phyloP scores from a whole-genome alignment of 2,113 vertebrate species.

The Aleadryas rufinucha region DNA sequence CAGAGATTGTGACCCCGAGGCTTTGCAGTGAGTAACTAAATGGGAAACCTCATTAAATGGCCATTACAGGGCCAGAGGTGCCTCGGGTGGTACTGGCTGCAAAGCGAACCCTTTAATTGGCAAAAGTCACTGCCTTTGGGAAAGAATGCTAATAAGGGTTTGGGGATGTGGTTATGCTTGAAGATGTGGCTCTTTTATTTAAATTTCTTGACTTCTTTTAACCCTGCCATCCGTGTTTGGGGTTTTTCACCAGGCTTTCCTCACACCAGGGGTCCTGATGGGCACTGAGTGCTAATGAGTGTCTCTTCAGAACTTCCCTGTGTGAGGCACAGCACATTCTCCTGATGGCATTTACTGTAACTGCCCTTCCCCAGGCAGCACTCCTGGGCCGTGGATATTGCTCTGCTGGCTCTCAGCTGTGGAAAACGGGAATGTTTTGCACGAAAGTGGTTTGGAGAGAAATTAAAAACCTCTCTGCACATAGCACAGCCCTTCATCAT shows the following conservation, averaged over 20 bases:
- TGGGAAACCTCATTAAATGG: constrained; percentile 21
- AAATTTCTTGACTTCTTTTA: not conserved
- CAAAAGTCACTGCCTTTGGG: not conserved
- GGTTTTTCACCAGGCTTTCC: not conserved
- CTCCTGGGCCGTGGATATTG: not conserved
- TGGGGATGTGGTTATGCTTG: not conserved
- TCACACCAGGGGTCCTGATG: not conserved
- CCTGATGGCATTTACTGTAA: not conserved
- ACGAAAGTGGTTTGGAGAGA: not conserved
- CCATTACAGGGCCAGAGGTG: constrained; percentile 31
- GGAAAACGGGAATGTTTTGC: not conserved
- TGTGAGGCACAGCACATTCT: not conserved
- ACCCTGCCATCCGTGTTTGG: not conserved
- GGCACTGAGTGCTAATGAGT: not conserved
- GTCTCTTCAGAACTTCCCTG: not conserved
- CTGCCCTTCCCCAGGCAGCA: not conserved
- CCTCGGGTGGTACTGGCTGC: constrained; percentile 29
- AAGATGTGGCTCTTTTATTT: not conserved
- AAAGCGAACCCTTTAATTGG: constrained; percentile 30
- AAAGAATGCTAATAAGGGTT: not conserved
- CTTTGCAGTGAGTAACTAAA: not conserved
- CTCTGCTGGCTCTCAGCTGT: not conserved
- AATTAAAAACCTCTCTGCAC: not conserved
- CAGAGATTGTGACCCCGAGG: not conserved
- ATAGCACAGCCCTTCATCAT: not conserved